A percentile compares a stretch with the other conserved stretches of the same genome.
phyloP scores from a whole-genome alignment of 2,888 invertebrate species.

The Graphium colonna region DNA sequence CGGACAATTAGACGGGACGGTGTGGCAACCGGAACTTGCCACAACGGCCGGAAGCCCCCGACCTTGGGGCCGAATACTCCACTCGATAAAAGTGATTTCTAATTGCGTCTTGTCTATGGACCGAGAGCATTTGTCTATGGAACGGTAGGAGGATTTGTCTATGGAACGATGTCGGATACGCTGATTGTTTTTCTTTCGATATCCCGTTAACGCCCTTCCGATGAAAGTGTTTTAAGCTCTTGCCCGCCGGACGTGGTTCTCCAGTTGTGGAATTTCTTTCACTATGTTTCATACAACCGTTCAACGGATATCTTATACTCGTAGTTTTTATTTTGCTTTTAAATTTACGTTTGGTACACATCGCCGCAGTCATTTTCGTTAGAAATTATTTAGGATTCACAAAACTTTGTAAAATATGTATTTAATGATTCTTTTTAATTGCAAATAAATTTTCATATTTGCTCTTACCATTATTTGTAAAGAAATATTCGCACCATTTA shows the following conservation, averaged over 20 bases:
- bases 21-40: conserved; percentile 71
- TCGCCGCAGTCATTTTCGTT: too few species aligned
- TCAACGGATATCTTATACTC: too few species aligned
- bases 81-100: conserved; percentile 38
- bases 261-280: not conserved
- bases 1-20: conserved; percentile 49
- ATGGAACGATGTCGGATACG: conserved; percentile 16
- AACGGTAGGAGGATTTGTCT: not conserved
- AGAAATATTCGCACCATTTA: too few species aligned
- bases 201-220: conserved; percentile 22
- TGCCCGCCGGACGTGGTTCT: not conserved
- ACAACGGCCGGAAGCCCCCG: conserved; percentile 52
- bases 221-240: conserved; percentile 8
- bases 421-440: too few species aligned
- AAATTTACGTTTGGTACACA: too few species aligned
- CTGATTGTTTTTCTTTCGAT: conserved; percentile 22
- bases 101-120: conserved; percentile 26
- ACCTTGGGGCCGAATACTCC: conserved; percentile 58
- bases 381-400: too few species aligned
- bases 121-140: too few species aligned
- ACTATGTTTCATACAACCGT: not conserved
- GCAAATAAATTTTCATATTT: too few species aligned
- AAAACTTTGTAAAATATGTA: too few species aligned
- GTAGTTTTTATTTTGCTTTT: too few species aligned
- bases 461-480: too few species aligned